Evolutionary conservation across 2,888 invertebrate species (phyloP).

Genomic region (Bombyx huttoni): DNA sequence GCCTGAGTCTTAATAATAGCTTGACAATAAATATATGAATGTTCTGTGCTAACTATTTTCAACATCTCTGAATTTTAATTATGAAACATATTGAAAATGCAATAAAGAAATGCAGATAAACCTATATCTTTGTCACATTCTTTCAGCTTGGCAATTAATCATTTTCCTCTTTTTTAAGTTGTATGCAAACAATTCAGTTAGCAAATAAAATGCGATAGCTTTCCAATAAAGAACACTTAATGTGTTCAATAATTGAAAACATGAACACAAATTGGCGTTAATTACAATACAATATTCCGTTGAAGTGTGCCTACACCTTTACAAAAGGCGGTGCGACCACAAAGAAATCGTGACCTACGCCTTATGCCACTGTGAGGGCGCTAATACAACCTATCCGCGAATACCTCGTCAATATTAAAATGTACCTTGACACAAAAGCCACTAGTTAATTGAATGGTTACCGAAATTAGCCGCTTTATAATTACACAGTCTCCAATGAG

Average conservation of each 20-base stretch:
- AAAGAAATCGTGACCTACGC: constrained; percentile 32
- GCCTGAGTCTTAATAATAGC: too few relatives aligned
- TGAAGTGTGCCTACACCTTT: constrained; percentile 25
- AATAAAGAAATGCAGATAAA: too few relatives aligned
- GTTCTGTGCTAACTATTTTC: too few relatives aligned
- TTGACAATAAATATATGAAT: too few relatives aligned
- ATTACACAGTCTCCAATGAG: not conserved
- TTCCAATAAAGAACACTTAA: too few relatives aligned
- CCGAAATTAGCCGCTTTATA: not conserved
- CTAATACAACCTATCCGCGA: constrained; percentile 4
- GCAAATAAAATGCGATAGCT: too few relatives aligned
- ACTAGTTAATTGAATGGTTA: not conserved
- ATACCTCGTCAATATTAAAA: not conserved
- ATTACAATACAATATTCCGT: constrained; percentile 11
- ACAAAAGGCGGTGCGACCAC: constrained; percentile 13
- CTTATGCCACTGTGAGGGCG: constrained; percentile 26
- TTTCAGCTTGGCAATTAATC: too few relatives aligned
- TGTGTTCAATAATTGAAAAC: not conserved
- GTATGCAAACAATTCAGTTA: too few relatives aligned
- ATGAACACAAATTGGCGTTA: not conserved
- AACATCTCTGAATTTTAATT: too few relatives aligned
- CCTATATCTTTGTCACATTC: too few relatives aligned
- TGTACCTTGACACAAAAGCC: not conserved
- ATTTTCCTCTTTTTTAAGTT: too few relatives aligned
- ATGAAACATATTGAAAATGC: too few relatives aligned